phyloP scores from a whole-genome alignment of 2,888 invertebrate species.

The Atrina japonica region DNA sequence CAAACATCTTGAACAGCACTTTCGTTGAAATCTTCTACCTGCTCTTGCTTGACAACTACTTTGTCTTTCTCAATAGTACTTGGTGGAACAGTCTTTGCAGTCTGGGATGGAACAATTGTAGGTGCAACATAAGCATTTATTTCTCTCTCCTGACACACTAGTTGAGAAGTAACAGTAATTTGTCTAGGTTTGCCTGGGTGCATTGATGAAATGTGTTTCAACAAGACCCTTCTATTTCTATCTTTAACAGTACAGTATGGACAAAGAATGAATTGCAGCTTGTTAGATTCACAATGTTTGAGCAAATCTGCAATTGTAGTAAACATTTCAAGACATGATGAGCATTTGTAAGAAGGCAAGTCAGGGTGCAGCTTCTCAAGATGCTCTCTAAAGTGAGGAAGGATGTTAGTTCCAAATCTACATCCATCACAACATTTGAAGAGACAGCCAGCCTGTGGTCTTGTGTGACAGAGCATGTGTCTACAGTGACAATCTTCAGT shows the following conservation, averaged over 20 bases:
- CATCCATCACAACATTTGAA: constrained; percentile 69
- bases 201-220: constrained; percentile 61
- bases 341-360: constrained; percentile 57
- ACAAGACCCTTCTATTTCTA: constrained; percentile 57
- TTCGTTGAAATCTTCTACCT: neutral
- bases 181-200: constrained; percentile 71
- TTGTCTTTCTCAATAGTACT: neutral
- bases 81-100: neutral
- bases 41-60: neutral
- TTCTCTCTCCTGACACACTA: constrained; percentile 70
- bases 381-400: constrained; percentile 64
- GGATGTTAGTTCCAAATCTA: constrained; percentile 67
- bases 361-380: constrained; percentile 57
- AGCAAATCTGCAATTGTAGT: constrained; percentile 50
- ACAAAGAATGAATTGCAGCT: constrained; percentile 71
- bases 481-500: constrained; percentile 66
- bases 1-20: neutral
- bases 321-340: constrained; percentile 65
- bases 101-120: constrained; percentile 9
- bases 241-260: constrained; percentile 70
- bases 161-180: constrained; percentile 70
- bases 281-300: constrained; percentile 64
- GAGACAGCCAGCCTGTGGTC: constrained; percentile 59
- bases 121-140: constrained; percentile 52
- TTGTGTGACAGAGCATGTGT: constrained; percentile 68